A percentile compares a stretch with the other conserved stretches of the same genome.
These are phyloP conservation scores for Percopsis omiscomaycus DNA, from an alignment of 2,797 vertebrate species.

Conservation along the genomic window DNA sequence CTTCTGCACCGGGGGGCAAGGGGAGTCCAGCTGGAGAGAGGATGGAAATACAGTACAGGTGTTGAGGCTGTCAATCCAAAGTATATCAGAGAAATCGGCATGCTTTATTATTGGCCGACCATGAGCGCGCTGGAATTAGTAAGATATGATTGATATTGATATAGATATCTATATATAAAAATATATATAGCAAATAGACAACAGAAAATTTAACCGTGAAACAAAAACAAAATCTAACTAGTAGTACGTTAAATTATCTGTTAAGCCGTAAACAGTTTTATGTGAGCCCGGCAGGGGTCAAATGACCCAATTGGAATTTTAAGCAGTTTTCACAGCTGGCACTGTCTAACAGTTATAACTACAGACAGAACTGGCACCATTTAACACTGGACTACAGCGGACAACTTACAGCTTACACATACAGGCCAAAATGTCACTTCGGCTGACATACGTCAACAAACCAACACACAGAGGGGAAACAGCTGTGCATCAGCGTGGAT, in stretches of 20 bases:
- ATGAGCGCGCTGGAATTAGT: too few species aligned
- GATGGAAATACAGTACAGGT: not conserved
- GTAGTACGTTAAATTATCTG: not conserved
- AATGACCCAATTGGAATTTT: slow-evolving; percentile 43
- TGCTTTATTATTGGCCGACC: too few species aligned
- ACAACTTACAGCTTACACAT: slow-evolving; percentile 10
- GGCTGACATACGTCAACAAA: slow-evolving; percentile 2
- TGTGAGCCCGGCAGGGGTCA: slow-evolving; percentile 38
- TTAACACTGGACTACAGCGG: slow-evolving; percentile 35
- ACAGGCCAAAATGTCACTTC: not conserved
- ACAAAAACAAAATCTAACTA: not conserved
- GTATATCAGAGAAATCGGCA: too few species aligned
- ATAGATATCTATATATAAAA: too few species aligned
- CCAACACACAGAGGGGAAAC: slow-evolving; percentile 29
- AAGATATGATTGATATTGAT: too few species aligned
- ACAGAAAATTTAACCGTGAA: not conserved
- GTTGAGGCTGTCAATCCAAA: not conserved
- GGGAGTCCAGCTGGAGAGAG: slow-evolving; percentile 81
- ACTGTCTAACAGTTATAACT: slow-evolving; percentile 42
- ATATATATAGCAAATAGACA: too few species aligned
- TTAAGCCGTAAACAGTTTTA: slow-evolving; percentile 11
- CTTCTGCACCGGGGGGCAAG: slow-evolving; percentile 88
- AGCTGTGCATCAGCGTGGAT: slow-evolving; percentile 51
- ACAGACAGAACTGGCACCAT: slow-evolving; percentile 30
- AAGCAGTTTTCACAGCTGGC: slow-evolving; percentile 71